Conservation (phyloP, 2,888 invertebrate species). For the Pegoplata infirma region DNA sequence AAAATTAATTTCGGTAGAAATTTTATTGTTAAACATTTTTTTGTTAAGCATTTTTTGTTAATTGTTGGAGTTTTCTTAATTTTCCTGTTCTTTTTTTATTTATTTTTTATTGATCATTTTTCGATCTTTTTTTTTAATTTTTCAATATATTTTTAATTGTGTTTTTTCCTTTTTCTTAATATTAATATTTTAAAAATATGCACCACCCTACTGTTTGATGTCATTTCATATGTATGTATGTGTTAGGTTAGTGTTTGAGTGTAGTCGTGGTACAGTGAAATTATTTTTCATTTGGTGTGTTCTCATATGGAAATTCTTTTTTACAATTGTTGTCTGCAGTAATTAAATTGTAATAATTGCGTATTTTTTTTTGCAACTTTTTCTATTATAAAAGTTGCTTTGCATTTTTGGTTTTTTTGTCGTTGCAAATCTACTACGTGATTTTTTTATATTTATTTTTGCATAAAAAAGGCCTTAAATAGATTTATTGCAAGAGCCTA, state of each 20-base stretch:
- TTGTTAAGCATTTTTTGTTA: too few relatives aligned
- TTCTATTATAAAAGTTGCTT: constrained; percentile 6
- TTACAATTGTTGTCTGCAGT: constrained; percentile 60
- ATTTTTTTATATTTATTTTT: constrained; percentile 30
- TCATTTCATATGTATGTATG: neutral
- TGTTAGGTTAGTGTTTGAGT: constrained; percentile 1
- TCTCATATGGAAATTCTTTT: constrained; percentile 47
- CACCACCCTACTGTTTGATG: neutral
- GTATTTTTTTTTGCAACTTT: constrained; percentile 39
- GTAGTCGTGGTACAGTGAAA: too few relatives aligned
- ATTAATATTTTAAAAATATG: too few relatives aligned
- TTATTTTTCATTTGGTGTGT: constrained; percentile 47
- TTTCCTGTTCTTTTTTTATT: too few relatives aligned
- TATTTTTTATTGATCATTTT: too few relatives aligned
- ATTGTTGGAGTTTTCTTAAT: too few relatives aligned
- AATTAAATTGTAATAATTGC: constrained; percentile 62
- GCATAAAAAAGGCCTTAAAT: constrained; percentile 10
- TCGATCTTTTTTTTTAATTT: too few relatives aligned
- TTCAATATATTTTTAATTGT: too few relatives aligned
- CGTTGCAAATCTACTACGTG: constrained; percentile 32
- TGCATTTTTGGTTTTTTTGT: too few relatives aligned
- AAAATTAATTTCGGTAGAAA: too few relatives aligned
- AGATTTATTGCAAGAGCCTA: constrained; percentile 1
- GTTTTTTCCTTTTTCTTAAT: too few relatives aligned
- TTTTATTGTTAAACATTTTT: too few relatives aligned